Evolutionary conservation across 2,888 invertebrate species (phyloP), one percentile per base, ranked within the genome.

Genomic region (Caenorhabditis plicata): DNA sequence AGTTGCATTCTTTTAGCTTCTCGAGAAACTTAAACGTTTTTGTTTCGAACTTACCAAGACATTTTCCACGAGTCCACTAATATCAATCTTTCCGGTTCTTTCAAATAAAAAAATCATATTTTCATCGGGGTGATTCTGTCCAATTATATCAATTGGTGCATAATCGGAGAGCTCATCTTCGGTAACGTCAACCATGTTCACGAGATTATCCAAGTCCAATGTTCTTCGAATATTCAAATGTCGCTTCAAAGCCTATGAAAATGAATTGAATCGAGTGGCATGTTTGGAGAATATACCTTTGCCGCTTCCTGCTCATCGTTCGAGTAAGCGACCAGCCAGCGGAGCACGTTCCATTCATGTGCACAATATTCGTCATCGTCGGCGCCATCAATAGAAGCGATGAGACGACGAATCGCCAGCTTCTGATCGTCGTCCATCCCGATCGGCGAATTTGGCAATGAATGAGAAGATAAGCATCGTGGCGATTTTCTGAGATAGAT

Each of bases 281-380:
- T 15, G 22, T 15, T 41, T 31, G 8, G n/a, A n/a, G 15, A 35
- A 35, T 17, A 25, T 15, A 72, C 70, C 55, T 61, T 62, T 9
- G 61, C 58, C 4, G 76, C 73, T 26, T 63, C 49, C 3, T 64
- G 62, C 32, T 75, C 63, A 46, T 78, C 64, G 7, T 67, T 65
- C 20, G 63, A 64, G 40, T 75, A 79, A 17, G 78, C 78, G 15
- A 64, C 62, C 7, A 70, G 41, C 78, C 78, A 78, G 42, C 78
- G 56, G 31, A 74, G 66, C 3, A 78, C 55, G 50, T 79, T 76
- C 49, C 64, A 79, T 19, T 53, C 60, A 38, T 72, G 68, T 32
- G 51, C 38, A 39, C 63, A 62, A 33, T 70, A 70, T 15, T 55
- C 49, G 36, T 56, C 49, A 39, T 60, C 56, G 7, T 35, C 45